Base-by-base conservation (phyloP, 2,888 invertebrate genomes). In the Lithosia quadra region DNA sequence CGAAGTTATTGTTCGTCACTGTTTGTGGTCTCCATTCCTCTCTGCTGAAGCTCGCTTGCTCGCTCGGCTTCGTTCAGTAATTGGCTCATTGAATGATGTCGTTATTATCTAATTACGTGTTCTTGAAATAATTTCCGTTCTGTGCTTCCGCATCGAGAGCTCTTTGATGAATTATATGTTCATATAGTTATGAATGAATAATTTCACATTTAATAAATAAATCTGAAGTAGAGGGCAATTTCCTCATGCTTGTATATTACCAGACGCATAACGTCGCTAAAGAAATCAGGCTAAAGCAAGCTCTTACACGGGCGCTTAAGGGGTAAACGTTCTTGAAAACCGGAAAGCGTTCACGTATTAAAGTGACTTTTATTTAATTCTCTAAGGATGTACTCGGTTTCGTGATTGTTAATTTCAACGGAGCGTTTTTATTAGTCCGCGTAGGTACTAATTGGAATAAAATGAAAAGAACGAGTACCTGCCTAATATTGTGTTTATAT, bases 1-100 rank as follows among this genome's bases (percentile, higher is more conserved):
- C 78, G 77, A 86, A 86, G 84, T 88, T 89, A 88, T 86, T 87
- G 87, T 86, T 85, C 78, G 81, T 80, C 76, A 77, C 61, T 71
- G 70, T 70, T 74, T 75, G 77, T 67, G 77, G 79, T 75, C 75
- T 69, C 67, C 68, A 63, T 65, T 74, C 59, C 73, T 67, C 68
- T 53, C 36, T 61, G 57, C 65, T 55, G 65, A 68, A 55, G 15
- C 63, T 63, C 18, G 43, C 18, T 62, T 49, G 28, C 63, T 67
- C 71, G 76, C 76, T 72, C 73, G 78, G 74, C 69, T 81, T 76
- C 76, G 67, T 73, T 78, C 78, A 67, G 76, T 87, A 86, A 88
- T 87, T 87, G 84, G 82, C 84, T 82, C 81, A 83, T 84, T 82
- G 84, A 79, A 78, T 77, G 81, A 81, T 81, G 73, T 80, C 83